A percentile compares a stretch with the other conserved stretches of the same genome.
phyloP scores from a whole-genome alignment of 2,888 invertebrate genomes.

The Eudasyphora cyanicolor region DNA sequence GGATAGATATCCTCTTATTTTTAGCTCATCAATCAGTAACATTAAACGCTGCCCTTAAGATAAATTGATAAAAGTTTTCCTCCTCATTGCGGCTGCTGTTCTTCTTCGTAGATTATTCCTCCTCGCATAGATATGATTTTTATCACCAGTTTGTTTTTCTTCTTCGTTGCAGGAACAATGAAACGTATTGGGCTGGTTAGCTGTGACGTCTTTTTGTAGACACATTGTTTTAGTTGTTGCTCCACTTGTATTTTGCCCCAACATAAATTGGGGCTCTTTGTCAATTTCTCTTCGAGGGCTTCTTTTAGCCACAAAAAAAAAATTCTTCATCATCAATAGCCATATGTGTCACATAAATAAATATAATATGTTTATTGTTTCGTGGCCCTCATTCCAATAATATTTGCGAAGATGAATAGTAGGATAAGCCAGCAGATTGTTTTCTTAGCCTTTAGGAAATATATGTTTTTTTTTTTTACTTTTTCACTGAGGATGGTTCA shows the following conservation, averaged over 20 bases:
- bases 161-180: constrained; percentile 27
- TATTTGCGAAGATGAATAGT: constrained; percentile 33
- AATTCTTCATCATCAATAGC: constrained; percentile 31
- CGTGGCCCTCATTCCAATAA: background rate
- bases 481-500: too few species aligned
- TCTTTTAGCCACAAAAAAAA: background rate
- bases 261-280: constrained; percentile 16
- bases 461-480: background rate
- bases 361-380: constrained; percentile 6
- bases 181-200: constrained; percentile 1
- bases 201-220: background rate
- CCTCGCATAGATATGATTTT: background rate
- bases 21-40: constrained; percentile 48
- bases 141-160: too few species aligned
- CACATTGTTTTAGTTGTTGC: background rate
- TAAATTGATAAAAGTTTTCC: constrained; percentile 53
- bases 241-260: background rate
- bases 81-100: background rate
- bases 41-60: constrained; percentile 46
- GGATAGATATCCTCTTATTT: constrained; percentile 22
- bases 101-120: background rate
- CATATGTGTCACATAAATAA: constrained; percentile 47
- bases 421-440: constrained; percentile 36
- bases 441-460: background rate
- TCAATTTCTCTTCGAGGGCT: background rate